Percentiles rank a stretch among this genome's conserved stretches.
Conservation (phyloP, 2,797 vertebrate species). For the Myiotriccus ornatus region DNA sequence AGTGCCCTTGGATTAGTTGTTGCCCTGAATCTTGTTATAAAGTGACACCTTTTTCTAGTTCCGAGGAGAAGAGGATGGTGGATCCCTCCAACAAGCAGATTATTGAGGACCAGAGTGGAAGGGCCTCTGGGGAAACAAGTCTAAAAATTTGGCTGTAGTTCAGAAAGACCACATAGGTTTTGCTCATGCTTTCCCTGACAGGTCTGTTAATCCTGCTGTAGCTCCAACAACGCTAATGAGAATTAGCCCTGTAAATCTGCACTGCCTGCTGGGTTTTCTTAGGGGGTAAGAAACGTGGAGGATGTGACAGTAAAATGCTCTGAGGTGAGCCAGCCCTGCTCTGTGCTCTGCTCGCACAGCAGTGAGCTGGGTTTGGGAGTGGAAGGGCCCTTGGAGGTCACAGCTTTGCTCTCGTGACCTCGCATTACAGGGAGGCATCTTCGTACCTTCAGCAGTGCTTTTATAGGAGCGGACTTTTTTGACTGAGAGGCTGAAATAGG, state of each 20-base stretch:
- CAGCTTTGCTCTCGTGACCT: neutral
- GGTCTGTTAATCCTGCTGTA: neutral
- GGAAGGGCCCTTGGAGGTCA: neutral
- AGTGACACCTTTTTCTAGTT: neutral
- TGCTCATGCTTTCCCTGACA: neutral
- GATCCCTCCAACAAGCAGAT: neutral
- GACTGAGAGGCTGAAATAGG: neutral
- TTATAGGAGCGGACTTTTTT: neutral
- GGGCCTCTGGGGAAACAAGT: neutral
- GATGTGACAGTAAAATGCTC: neutral
- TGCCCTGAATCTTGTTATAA: neutral
- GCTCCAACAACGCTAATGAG: neutral
- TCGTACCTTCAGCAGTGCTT: neutral
- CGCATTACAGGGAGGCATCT: fast-evolving
- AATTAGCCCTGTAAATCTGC: conserved; percentile 20
- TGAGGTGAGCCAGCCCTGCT: neutral
- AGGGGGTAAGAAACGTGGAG: neutral
- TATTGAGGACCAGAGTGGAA: neutral
- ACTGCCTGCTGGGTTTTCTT: neutral
- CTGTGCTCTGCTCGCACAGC: neutral
- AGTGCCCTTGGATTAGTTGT: neutral
- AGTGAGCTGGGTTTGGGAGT: neutral
- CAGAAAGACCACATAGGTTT: neutral
- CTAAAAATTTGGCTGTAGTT: neutral
- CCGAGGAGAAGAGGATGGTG: neutral